These are phyloP conservation scores for Scomber scombrus DNA, from an alignment of 2,113 vertebrate genomes.

Conservation along the genomic window DNA sequence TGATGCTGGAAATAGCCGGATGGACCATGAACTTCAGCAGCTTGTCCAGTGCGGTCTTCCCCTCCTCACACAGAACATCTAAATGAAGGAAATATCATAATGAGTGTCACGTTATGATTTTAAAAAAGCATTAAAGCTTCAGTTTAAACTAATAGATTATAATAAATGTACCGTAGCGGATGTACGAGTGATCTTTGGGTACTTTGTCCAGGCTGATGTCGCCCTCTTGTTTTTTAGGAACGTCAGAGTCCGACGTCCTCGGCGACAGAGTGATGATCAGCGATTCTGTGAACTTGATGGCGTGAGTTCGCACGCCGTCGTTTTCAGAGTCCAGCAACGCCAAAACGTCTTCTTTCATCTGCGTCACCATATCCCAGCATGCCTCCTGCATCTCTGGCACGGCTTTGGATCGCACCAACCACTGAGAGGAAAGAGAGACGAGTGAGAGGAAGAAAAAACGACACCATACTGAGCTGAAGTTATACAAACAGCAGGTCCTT, in stretches of 20 bases:
- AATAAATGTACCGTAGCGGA: slow-evolving; percentile 87
- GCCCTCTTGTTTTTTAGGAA: slow-evolving; percentile 90
- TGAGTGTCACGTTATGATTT: too few species aligned
- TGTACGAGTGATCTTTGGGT: slow-evolving; percentile 91
- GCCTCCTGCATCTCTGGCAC: slow-evolving; percentile 93
- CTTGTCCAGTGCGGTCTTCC: slow-evolving; percentile 91
- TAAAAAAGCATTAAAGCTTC: too few species aligned
- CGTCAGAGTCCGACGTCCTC: slow-evolving; percentile 88
- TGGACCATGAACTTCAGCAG: slow-evolving; percentile 98
- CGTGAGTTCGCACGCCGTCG: slow-evolving; percentile 94
- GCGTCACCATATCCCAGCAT: slow-evolving; percentile 94
- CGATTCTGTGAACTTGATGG: slow-evolving; percentile 96
- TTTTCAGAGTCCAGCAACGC: slow-evolving; percentile 93
- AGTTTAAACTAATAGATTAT: not conserved
- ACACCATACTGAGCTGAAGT: too few species aligned
- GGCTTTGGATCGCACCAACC: slow-evolving; percentile 89
- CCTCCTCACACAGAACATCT: slow-evolving; percentile 91
- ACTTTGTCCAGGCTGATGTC: slow-evolving; percentile 95
- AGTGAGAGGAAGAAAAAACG: not conserved
- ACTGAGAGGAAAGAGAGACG: slow-evolving; percentile 77
- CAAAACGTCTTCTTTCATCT: slow-evolving; percentile 93
- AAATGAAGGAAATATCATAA: not conserved
- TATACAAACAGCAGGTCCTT: too few species aligned
- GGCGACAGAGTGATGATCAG: slow-evolving; percentile 93
- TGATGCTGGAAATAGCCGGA: slow-evolving; percentile 96